Conservation (phyloP, 2,888 invertebrate species). For the Aphelenchoides bicaudatus region DNA sequence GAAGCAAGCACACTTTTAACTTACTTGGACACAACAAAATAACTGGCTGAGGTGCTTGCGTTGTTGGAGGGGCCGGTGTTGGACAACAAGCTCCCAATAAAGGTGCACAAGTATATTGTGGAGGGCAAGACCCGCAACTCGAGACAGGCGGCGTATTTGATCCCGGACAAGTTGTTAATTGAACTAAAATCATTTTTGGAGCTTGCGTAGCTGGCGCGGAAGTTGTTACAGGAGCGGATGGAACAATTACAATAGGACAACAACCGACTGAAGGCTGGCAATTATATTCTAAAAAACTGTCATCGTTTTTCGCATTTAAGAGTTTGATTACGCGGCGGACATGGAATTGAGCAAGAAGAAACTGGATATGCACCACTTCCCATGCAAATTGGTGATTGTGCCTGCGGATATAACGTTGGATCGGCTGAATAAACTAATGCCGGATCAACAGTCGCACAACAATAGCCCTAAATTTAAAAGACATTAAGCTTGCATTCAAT, state of each 20-base stretch:
- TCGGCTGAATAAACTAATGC: neutral
- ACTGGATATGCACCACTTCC: constrained; percentile 45
- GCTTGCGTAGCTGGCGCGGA: constrained; percentile 35
- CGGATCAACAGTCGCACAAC: constrained; percentile 15
- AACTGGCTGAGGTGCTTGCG: constrained; percentile 3
- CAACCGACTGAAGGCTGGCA: constrained; percentile 43
- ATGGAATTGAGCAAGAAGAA: constrained; percentile 39
- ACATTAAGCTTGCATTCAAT: neutral
- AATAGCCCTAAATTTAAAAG: constrained; percentile 3
- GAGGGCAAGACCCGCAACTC: constrained; percentile 21
- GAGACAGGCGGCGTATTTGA: neutral
- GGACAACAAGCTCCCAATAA: constrained; percentile 23
- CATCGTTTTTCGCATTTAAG: neutral
- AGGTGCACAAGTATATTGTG: constrained; percentile 17
- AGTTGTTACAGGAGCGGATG: constrained; percentile 15
- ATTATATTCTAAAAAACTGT: constrained; percentile 37
- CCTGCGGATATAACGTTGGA: neutral
- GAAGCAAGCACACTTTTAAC: constrained; percentile 3
- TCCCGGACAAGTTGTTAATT: constrained; percentile 12
- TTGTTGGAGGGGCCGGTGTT: constrained; percentile 9
- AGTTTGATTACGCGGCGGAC: constrained; percentile 38
- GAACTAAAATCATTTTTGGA: constrained; percentile 11
- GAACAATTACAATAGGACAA: constrained; percentile 27
- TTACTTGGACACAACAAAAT: constrained; percentile 11
- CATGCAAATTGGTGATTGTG: constrained; percentile 35